Percentiles rank a stretch among this genome's conserved stretches.
Evolutionary conservation across 2,797 vertebrate genomes (phyloP).

Genomic region (Alcedo atthis): DNA sequence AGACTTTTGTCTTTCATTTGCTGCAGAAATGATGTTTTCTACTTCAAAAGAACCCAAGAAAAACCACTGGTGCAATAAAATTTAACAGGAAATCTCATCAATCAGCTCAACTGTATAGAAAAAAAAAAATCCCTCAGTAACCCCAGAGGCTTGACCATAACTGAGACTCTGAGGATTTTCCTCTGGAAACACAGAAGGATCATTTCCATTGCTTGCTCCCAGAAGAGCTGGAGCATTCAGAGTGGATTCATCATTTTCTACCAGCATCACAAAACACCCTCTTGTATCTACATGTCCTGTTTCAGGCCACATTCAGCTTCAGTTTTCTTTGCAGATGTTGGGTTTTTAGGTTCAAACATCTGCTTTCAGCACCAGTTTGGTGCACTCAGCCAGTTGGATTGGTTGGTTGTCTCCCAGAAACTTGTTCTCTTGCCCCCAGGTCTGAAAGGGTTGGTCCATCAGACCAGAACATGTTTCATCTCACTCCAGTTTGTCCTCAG

Average conservation of each 20-base stretch:
- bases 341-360: background rate
- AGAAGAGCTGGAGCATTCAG: background rate
- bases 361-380: background rate
- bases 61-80: slow-evolving; percentile 30
- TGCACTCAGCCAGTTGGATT: background rate
- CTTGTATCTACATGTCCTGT: background rate
- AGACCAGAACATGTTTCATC: background rate
- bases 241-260: background rate
- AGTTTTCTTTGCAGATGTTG: background rate
- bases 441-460: background rate
- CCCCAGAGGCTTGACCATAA: background rate
- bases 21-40: slow-evolving; percentile 32
- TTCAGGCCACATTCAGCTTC: background rate
- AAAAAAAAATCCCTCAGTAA: background rate
- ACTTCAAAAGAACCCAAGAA: slow-evolving; percentile 52
- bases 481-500: background rate
- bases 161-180: background rate
- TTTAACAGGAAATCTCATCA: slow-evolving; percentile 3
- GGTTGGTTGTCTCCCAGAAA: background rate
- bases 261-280: background rate
- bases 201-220: background rate
- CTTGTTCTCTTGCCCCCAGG: background rate
- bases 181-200: background rate
- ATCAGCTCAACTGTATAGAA: slow-evolving; percentile 32
- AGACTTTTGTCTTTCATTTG: slow-evolving; percentile 4